Conservation (phyloP, 2,888 invertebrate species). For the Hofmannophila pseudospretella region DNA sequence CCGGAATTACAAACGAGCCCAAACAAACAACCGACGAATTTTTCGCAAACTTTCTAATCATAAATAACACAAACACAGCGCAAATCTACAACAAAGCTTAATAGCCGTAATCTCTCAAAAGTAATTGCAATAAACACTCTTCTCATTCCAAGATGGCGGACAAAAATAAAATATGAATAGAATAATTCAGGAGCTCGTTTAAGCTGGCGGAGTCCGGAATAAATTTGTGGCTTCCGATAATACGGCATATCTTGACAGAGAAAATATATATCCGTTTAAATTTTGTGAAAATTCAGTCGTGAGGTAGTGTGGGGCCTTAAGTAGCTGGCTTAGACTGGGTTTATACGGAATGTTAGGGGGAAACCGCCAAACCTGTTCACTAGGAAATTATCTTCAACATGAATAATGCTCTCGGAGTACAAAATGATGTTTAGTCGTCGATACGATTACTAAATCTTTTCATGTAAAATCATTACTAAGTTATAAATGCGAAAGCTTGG, state of each 20-base stretch:
- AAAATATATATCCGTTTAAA: constrained; percentile 8
- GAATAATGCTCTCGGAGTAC: no score
- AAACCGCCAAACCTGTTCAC: no score
- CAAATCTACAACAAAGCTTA: not conserved
- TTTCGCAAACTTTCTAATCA: no score
- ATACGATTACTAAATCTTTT: no score
- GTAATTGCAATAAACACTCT: constrained; percentile 1
- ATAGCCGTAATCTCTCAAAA: not conserved
- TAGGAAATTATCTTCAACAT: no score
- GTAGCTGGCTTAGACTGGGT: no score
- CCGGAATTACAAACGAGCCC: no score
- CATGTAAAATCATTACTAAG: no score
- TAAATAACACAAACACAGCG: no score
- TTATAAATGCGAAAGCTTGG: no score
- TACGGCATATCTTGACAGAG: constrained; percentile 4
- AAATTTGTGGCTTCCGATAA: constrained; percentile 9
- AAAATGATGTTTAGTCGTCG: no score
- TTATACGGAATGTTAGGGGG: not conserved
- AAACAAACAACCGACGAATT: no score
- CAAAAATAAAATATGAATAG: constrained; percentile 3
- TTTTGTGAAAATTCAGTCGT: constrained; percentile 6
- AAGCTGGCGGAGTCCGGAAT: constrained; percentile 7
- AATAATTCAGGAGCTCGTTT: constrained; percentile 4
- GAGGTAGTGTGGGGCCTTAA: not conserved
- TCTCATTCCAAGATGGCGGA: not conserved